phyloP scores from a whole-genome alignment of 2,797 vertebrate genomes.

The Lagorchestes hirsutus region DNA sequence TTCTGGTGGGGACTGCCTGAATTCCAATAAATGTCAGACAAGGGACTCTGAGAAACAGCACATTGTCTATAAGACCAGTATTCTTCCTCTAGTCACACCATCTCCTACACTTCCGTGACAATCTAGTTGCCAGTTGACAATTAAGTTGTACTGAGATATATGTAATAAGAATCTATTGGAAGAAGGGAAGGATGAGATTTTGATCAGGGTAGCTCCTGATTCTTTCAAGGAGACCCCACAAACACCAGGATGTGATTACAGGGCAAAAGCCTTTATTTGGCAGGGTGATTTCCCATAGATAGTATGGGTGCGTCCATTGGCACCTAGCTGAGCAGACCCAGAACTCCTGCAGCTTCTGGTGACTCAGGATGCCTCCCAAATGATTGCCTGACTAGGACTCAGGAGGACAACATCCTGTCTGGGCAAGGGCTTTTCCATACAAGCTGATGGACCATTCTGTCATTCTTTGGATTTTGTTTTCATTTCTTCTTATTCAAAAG shows the following conservation, averaged over 20 bases:
- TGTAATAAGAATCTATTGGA: not conserved
- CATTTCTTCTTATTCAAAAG: not conserved
- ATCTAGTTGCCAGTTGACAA: not conserved
- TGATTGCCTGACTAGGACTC: not conserved
- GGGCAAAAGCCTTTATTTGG: not conserved
- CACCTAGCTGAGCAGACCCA: not conserved
- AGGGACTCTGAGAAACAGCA: not conserved
- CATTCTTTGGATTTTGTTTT: not conserved
- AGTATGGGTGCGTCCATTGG: not conserved
- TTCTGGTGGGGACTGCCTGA: not conserved
- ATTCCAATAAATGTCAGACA: not conserved
- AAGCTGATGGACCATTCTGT: not conserved
- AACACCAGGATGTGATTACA: not conserved
- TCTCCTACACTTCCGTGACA: not conserved
- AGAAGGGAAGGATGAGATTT: not conserved
- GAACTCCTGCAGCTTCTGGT: not conserved
- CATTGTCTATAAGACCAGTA: not conserved
- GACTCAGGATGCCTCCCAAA: not conserved
- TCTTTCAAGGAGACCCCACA: not conserved
- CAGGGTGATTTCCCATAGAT: not conserved
- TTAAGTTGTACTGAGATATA: not conserved
- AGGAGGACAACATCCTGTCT: not conserved
- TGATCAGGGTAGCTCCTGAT: not conserved
- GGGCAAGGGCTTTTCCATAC: not conserved
- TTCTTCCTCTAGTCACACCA: not conserved